Percentiles rank a stretch among this genome's conserved stretches.
Conservation (phyloP, 2,888 invertebrate species). For the Ophonus ardosiacus region DNA sequence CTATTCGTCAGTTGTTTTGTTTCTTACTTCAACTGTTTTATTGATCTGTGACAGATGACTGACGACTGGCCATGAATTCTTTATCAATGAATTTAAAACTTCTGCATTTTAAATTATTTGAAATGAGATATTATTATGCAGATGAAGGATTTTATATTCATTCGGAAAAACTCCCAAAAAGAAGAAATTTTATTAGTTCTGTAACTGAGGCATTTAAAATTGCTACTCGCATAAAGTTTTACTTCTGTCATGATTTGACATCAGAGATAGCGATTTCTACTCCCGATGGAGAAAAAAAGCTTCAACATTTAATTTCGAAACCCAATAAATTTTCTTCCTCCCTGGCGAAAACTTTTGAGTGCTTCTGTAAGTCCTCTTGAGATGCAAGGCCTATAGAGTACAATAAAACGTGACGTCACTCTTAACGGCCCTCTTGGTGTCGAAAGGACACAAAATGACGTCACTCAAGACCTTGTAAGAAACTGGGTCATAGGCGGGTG, state of each 20-base stretch:
- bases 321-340: background rate
- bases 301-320: background rate
- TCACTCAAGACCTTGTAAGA: conserved; percentile 19
- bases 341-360: background rate
- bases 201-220: too few species aligned
- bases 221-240: too few species aligned
- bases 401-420: conserved; percentile 42
- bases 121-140: background rate
- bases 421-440: conserved; percentile 4
- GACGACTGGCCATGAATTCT: background rate
- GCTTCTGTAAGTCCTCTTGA: background rate
- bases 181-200: too few species aligned
- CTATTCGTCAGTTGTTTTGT: conserved; percentile 2
- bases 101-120: background rate
- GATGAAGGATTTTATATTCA: background rate
- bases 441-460: conserved; percentile 23
- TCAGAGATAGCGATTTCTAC: too few species aligned
- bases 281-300: too few species aligned
- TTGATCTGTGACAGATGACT: conserved; percentile 29
- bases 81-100: conserved; percentile 3
- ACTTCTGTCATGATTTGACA: too few species aligned
- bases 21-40: background rate
- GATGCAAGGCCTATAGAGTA: conserved; percentile 7
- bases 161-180: background rate
- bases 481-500: conserved; percentile 34